Conservation (phyloP, 2,113 vertebrate genomes). For the Hipposideros armiger region DNA sequence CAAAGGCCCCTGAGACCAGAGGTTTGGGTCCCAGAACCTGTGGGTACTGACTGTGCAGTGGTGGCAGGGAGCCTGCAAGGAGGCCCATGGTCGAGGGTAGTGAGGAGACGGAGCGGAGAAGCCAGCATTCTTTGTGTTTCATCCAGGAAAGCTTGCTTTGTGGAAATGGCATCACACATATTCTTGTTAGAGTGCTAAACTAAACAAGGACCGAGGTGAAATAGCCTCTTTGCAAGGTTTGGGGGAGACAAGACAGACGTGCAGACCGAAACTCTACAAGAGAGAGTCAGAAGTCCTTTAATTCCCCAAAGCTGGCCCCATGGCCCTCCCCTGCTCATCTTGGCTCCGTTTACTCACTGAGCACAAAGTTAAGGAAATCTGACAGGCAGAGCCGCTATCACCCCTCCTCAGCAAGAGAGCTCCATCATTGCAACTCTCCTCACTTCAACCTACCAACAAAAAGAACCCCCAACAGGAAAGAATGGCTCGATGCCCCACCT, state of each 20-base stretch:
- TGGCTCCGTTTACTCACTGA: not conserved
- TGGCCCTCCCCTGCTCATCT: fast-evolving
- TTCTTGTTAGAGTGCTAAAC: not conserved
- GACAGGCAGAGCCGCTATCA: not conserved
- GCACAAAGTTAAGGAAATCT: not conserved
- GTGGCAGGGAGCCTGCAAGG: not conserved
- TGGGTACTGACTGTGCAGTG: not conserved
- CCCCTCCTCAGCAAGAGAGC: not conserved
- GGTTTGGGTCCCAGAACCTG: not conserved
- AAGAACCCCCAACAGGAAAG: not conserved
- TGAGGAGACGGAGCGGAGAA: fast-evolving
- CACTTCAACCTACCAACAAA: too few species aligned
- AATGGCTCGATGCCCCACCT: fast-evolving
- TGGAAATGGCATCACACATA: not conserved
- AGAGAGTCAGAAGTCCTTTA: not conserved
- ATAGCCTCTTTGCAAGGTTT: not conserved
- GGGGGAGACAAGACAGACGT: not conserved
- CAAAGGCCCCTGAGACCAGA: not conserved
- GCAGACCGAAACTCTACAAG: not conserved
- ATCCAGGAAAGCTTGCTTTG: not conserved
- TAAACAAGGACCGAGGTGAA: not conserved
- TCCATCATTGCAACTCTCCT: not conserved
- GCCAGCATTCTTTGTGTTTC: not conserved
- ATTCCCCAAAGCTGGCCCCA: fast-evolving
- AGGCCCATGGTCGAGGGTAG: not conserved